Evolutionary conservation across 2,888 invertebrate species (phyloP), one percentile per base, ranked within the genome.

Genomic region (Andrena trimmerana): DNA sequence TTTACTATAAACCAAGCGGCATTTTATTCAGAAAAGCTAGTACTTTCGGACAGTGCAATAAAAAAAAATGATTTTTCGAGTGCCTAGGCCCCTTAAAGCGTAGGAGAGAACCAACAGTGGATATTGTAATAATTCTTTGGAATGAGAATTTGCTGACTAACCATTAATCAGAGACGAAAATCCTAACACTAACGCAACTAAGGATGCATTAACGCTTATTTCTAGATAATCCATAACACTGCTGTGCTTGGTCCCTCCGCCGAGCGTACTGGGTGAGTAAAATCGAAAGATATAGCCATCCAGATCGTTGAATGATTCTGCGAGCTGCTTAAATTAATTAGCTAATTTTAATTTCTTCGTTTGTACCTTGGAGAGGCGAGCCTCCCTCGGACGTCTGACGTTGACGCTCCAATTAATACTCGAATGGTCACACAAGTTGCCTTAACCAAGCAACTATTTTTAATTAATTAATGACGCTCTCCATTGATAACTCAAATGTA

Each of bases 151-250:
- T 27, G 7, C 5, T 24, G 7, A 29, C 29, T 36, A 65, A 60
- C 52, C 48, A 54, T 24, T 20, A 48, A 42, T 68, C 31, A 0
- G 31, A 13, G 16, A 29, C n/a, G 20, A 50, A 36, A 3, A 5
- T 73, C 16, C 24, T 52, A 73, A 69, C 16, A 29, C 31, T 27
- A 24, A 20, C 36, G 33, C 29, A n/a, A 86, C 69, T 86, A 87
- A 87, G 75, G 31, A 68, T 20, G 74, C 72, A 74, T 79, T 80
- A 80, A 83, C 75, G 76, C 76, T 80, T 92, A 89, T 85, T 95
- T 95, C n/a, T 94, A 96, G 96, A 96, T 96, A 95, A 96, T 96
- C 92, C 96, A 96, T 93, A 95, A 95, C 93, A 95, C 95, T 87
- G 93, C 95, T 84, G 94, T 95, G 89, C 93, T 95, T 88, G 94